Conservation (phyloP, 1,140 invertebrate genomes). For the Ptiloglossa arizonensis region DNA sequence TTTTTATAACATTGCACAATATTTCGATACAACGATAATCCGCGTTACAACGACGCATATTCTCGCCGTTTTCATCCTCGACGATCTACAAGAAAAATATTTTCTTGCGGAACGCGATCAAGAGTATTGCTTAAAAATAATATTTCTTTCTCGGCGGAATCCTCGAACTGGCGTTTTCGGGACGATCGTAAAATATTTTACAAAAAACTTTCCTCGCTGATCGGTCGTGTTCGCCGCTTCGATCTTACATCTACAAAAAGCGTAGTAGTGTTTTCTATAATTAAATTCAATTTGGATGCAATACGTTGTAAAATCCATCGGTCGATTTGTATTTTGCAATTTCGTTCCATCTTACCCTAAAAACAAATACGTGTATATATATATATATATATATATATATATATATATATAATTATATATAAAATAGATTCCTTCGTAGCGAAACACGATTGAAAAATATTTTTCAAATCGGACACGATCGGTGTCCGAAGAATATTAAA, state of each 20-base stretch:
- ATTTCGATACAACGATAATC: neutral
- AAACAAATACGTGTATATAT: no score
- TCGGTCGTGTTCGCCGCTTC: neutral
- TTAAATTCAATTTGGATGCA: neutral
- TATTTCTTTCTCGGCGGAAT: neutral
- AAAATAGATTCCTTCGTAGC: neutral
- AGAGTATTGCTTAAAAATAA: neutral
- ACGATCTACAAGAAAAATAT: neutral
- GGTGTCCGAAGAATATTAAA: neutral
- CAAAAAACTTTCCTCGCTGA: neutral
- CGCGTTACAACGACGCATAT: neutral
- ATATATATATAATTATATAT: no score
- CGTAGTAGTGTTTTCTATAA: neutral
- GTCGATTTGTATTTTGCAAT: neutral
- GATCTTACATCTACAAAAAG: neutral
- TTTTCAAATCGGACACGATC: neutral
- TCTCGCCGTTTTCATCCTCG: neutral
- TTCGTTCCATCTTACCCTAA: neutral
- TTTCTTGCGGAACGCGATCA: neutral
- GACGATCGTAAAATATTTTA: neutral
- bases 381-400: no score
- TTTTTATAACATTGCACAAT: conserved; percentile 1
- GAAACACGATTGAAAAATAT: neutral
- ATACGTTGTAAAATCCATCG: neutral
- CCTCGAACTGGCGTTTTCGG: neutral